These are phyloP conservation scores for Smutsia gigantea DNA, from an alignment of 2,797 vertebrate genomes.

Conservation along the genomic window DNA sequence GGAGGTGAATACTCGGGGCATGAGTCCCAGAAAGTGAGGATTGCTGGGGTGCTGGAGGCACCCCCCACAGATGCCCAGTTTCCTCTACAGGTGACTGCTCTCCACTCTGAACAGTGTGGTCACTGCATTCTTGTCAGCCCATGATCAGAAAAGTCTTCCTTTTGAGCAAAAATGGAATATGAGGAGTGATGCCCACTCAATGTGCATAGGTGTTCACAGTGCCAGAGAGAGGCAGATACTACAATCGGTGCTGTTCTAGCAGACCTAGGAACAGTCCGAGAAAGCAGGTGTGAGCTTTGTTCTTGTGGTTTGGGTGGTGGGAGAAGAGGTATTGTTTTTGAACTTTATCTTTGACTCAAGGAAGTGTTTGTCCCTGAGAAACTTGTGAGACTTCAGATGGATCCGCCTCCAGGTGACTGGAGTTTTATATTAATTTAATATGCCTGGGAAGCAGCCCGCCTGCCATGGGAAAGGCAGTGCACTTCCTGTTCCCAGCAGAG, in stretches of 20 bases:
- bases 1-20: accelerated
- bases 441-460: conserved; percentile 58
- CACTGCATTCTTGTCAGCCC: neutral
- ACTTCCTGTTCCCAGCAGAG: conserved; percentile 42
- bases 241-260: accelerated
- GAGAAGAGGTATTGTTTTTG: neutral
- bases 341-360: neutral
- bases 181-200: neutral
- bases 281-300: neutral
- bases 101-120: neutral
- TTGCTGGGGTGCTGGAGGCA: neutral
- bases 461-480: neutral
- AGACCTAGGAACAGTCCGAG: neutral
- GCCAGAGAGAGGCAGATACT: neutral
- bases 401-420: neutral
- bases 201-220: accelerated
- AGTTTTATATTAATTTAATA: conserved; percentile 1
- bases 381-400: neutral
- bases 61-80: accelerated
- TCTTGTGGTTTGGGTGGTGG: neutral
- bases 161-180: neutral
- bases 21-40: neutral
- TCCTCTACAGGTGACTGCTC: neutral
- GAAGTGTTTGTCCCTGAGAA: conserved; percentile 13
- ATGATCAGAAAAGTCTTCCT: neutral